Conservation (phyloP, 1,140 invertebrate genomes). For the Drosophila pseudoobscura region DNA sequence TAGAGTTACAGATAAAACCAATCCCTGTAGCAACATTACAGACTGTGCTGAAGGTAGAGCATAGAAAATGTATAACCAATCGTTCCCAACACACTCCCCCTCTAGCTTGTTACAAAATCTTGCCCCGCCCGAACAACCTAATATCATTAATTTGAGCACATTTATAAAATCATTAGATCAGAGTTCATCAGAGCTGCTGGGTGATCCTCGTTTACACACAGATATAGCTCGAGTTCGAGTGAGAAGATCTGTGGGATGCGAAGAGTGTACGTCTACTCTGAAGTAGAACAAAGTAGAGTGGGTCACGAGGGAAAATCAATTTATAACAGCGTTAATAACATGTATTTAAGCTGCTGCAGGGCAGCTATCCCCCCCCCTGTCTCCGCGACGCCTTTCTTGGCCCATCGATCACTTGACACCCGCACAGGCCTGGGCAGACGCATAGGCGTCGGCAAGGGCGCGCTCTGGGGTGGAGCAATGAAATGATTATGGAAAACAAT, state of each 20-base stretch:
- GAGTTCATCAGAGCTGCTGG: neutral
- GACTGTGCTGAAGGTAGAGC: too few species aligned
- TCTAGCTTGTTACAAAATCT: neutral
- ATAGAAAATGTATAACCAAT: slow-evolving; percentile 4
- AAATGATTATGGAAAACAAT: slow-evolving; percentile 76
- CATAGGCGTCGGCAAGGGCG: slow-evolving; percentile 10
- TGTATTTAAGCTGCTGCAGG: slow-evolving; percentile 55
- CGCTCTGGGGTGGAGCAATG: slow-evolving; percentile 40
- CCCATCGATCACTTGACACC: slow-evolving; percentile 76
- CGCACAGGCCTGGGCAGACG: slow-evolving; percentile 52
- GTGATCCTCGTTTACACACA: neutral
- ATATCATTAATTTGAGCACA: slow-evolving; percentile 61
- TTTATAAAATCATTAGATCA: slow-evolving; percentile 63
- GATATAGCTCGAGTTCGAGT: too few species aligned
- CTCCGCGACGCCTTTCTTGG: slow-evolving; percentile 6
- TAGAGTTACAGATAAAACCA: too few species aligned
- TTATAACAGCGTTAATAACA: slow-evolving; percentile 69
- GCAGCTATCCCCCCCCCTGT: neutral
- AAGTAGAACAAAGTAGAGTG: slow-evolving; percentile 48
- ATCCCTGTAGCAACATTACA: too few species aligned
- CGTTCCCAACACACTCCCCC: neutral
- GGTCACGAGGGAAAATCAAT: slow-evolving; percentile 50
- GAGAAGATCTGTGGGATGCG: slow-evolving; percentile 34
- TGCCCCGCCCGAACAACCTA: neutral
- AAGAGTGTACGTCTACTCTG: too few species aligned